Percentiles rank a stretch among this genome's conserved stretches.
phyloP scores from a whole-genome alignment of 2,113 vertebrate genomes.

The Petrocephalus microphthalmus region DNA sequence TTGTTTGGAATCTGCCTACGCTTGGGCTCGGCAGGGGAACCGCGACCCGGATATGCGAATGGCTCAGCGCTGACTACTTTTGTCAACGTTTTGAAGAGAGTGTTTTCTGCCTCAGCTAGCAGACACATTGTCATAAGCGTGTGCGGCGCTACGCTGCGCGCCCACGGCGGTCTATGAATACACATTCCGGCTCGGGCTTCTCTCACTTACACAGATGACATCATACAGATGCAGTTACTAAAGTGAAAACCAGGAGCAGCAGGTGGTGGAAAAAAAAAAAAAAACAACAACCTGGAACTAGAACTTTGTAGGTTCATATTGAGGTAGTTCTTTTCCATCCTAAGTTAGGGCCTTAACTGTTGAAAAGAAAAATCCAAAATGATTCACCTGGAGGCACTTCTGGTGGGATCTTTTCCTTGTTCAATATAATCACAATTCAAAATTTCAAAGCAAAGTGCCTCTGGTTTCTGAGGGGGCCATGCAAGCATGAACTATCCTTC shows the following conservation, averaged over 20 bases:
- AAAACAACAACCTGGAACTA: not conserved
- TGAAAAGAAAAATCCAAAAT: not conserved
- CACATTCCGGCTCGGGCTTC: not conserved
- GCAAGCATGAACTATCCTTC: not conserved
- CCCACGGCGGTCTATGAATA: not conserved
- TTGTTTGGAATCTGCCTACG: constrained; percentile 58
- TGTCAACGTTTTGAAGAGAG: constrained; percentile 24
- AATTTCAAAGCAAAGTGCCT: not conserved
- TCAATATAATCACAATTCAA: not conserved
- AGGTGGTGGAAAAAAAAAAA: not conserved
- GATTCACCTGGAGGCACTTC: not conserved
- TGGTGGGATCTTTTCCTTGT: not conserved
- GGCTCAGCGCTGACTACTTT: constrained; percentile 2
- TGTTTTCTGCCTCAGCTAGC: constrained; percentile 28
- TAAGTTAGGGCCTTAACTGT: not conserved
- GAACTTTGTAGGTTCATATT: not conserved
- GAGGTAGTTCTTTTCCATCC: not conserved
- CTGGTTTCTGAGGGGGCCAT: not conserved
- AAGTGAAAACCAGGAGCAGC: not conserved
- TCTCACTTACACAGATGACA: not conserved
- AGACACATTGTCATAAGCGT: constrained; percentile 3
- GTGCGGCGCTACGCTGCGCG: not conserved
- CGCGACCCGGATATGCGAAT: constrained; percentile 35
- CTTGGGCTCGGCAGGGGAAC: constrained; percentile 53
- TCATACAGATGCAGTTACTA: constrained; percentile 10